Evolutionary conservation across 1,140 invertebrate species (phyloP), one percentile per base, ranked within the genome.

Genomic region (Calycopis cecrops): DNA sequence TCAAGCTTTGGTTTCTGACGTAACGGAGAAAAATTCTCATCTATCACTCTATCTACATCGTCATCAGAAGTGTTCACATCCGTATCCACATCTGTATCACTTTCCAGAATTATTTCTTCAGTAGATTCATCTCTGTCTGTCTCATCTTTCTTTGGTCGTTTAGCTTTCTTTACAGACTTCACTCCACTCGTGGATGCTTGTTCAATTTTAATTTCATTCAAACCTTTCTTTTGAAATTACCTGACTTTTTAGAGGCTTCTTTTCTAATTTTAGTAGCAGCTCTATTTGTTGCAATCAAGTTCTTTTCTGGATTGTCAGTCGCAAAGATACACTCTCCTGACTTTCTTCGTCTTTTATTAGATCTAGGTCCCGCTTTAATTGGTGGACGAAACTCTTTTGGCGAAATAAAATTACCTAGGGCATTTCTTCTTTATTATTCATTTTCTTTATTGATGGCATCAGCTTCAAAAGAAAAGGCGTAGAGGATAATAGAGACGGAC

Each of bases 231-330:
- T 38, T 38, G 12, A 11, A n/a, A n/a, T 38, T n/a, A 8, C 37
- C 37, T 38, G n/a, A n/a, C n/a, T n/a, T n/a, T n/a, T n/a, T n/a
- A n/a, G n/a, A n/a, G n/a, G n/a, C n/a, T n/a, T n/a, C n/a, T n/a
- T 38, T 38, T 11, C 10, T 38, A 10, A 4, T 38, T 38, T 11
- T n/a, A 38, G 9, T n/a, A 48, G 47, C 47, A 21, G 17, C 21
- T 9, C 47, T 9, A 11, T 48, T 6, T 49, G 9, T 21, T 12
- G 40, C 52, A 34, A 54, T 54, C 33, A 7, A 9, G 4, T 55
- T 16, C 34, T 55, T 48, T 55, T 48, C 42, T 35, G 52, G 52
- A 16, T 40, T 55, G 42, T 55, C 52, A 10, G 52, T 55, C 14
- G 42, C 52, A 16, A 37, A 35, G 7, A 55, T 34, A 17, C 52